Evolutionary conservation across 2,797 vertebrate genomes (phyloP), one percentile per base, ranked within the genome.

Genomic region (Ispidina lecontei): DNA sequence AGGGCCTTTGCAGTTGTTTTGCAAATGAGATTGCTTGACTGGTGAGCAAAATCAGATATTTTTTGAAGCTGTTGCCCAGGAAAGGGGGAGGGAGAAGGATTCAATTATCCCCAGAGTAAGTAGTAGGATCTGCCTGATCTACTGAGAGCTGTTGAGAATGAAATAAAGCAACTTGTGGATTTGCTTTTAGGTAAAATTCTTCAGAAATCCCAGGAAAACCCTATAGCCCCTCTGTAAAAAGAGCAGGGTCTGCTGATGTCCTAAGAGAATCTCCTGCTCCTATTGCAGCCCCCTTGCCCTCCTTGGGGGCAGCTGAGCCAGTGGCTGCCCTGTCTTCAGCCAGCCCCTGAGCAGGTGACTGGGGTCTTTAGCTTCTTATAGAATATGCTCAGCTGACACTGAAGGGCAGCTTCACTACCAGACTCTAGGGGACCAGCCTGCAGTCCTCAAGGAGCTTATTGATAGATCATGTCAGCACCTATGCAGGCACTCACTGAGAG

Each of bases 21-120:
- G 93, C 96, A 96, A 96, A 95, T 96, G 94, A 95, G 94, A 86
- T 93, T 91, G 85, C 89, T 90, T 93, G 92, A 95, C 90, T 94
- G 89, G 89, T 89, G 92, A 85, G 82, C 89, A 93, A 87, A 96
- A 95, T 95, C 93, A 52, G 92, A 83, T 84, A 84, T 62, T 93
- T 95, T 96, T 95, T 96, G 91, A 96, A 96, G 92, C 85, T 86
- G 47, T 67, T 91, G 73, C 73, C 70, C 89, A 70, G 89, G 65
- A 94, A 87, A 78, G 82, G 87, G 87, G 91, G 91, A 93, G 89
- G 91, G 90, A 59, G 37, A 74, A 33, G 19, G 39, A 23, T 44
- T 87, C 72, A 65, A 28, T 94, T 84, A 82, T 68, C 56, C 71
- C 69, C 77, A 28, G 51, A 87, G 55, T 52, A 67, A 92, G 63